Evolutionary conservation across 2,113 vertebrate genomes (phyloP), one percentile per base, ranked within the genome.

Genomic region (Albula goreensis): DNA sequence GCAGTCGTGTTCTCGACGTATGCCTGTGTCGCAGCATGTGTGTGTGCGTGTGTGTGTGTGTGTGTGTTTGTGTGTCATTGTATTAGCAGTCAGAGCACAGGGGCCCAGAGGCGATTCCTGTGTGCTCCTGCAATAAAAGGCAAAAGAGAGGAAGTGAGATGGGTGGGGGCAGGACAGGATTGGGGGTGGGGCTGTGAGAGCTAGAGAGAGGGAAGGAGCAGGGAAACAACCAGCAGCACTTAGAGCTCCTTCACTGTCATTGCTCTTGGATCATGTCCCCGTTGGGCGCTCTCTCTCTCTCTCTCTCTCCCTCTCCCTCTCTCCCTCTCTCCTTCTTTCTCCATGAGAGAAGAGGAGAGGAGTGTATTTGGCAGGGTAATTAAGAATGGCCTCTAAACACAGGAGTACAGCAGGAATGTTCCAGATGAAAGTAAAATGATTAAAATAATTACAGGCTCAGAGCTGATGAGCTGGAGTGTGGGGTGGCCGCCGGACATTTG

Each of bases 391-490:
- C 97, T 97, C 96, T 96, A 96, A 98, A 97, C 97, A 93, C 96
- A 96, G 97, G 96, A 96, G 97, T 97, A 95, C 95, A 97, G 97
- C 97, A 98, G 97, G 96, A 95, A 97, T 96, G 97, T 96, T 98
- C 96, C 98, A 99, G 97, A 99, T 99, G 98, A 99, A 99, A 99
- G 98, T 97, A 99, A 66, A 98, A 99, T 99, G 97, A 99, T 99
- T 99, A 99, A 99, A 99, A 99, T 99, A 99, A 99, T 99, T 99
- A 98, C 97, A 98, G 98, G 97, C 97, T 96, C 97, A 96, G 97
- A 97, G 97, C 96, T 99, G 98, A 99, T 97, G 97, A 97, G 97
- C 97, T 96, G 95, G 96, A 97, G 97, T 95, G 96, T 94, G 97
- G 97, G 98, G 96, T 98, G 97, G 98, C 98, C 98, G 97, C 97